A percentile compares a stretch with the other conserved stretches of the same genome.
These are phyloP conservation scores for Mormyrops boulengeri DNA, from an alignment of 2,797 vertebrate genomes.

Conservation along the genomic window DNA sequence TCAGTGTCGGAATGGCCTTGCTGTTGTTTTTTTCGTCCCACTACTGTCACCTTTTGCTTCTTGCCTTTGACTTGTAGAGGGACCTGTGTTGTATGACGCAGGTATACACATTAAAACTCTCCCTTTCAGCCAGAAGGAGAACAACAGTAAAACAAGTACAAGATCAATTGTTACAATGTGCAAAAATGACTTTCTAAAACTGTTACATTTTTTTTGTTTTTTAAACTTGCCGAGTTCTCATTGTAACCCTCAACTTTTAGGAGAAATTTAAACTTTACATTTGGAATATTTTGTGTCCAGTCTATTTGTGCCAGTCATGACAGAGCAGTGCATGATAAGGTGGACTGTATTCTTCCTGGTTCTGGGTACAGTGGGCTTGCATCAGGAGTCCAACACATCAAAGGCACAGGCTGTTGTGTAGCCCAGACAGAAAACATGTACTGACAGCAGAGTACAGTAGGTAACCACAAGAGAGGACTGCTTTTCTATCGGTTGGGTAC, in stretches of 20 bases:
- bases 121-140: background rate
- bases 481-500: background rate
- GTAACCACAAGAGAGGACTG: background rate
- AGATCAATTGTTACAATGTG: background rate
- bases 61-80: slow-evolving; percentile 23
- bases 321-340: background rate
- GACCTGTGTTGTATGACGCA: background rate
- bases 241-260: background rate
- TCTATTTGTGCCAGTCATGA: slow-evolving; percentile 4
- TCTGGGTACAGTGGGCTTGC: background rate
- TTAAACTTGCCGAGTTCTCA: too few relatives aligned
- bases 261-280: background rate
- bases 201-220: background rate
- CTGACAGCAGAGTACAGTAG: background rate
- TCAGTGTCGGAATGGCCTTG: slow-evolving; percentile 34
- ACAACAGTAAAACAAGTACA: background rate
- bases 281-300: background rate
- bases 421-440: background rate
- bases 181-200: slow-evolving; percentile 3
- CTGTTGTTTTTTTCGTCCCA: slow-evolving; percentile 28
- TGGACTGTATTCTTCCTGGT: background rate
- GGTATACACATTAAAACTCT: background rate
- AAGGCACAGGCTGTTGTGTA: background rate
- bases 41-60: slow-evolving; percentile 19
- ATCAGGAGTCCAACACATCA: background rate